phyloP scores from a whole-genome alignment of 2,797 vertebrate genomes.

The Lepidocolaptes lacrymiger region DNA sequence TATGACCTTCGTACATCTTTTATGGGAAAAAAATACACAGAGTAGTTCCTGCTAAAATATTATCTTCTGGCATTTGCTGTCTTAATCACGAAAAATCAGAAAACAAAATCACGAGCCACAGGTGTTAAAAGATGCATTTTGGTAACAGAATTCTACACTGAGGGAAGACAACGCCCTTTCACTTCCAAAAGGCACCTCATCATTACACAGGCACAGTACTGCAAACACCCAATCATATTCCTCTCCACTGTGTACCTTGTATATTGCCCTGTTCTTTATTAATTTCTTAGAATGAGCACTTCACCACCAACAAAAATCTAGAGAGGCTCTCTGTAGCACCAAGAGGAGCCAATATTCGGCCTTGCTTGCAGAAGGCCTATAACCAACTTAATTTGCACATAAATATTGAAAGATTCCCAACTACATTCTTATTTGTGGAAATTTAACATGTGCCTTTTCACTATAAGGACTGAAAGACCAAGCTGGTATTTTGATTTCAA shows the following conservation, averaged over 20 bases:
- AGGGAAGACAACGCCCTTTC: neutral
- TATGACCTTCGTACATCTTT: neutral
- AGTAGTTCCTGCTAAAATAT: conserved; percentile 2
- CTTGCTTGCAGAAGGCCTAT: neutral
- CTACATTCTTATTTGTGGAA: neutral
- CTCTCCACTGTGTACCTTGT: neutral
- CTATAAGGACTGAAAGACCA: neutral
- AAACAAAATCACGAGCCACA: conserved; percentile 24
- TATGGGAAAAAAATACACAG: neutral
- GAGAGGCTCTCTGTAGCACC: neutral
- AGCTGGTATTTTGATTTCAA: neutral
- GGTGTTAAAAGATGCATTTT: conserved; percentile 7
- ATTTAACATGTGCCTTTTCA: neutral
- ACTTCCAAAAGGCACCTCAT: neutral
- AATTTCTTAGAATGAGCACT: neutral
- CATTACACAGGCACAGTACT: neutral
- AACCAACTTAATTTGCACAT: neutral
- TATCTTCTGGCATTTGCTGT: conserved; percentile 4
- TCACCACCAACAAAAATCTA: neutral
- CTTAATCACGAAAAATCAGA: neutral
- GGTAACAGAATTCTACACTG: neutral
- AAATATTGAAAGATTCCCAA: neutral
- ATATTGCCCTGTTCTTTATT: neutral
- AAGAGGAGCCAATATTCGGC: neutral
- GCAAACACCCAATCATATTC: neutral